Evolutionary conservation across 2,797 vertebrate species (phyloP).

Genomic region (Danio albolineatus): DNA sequence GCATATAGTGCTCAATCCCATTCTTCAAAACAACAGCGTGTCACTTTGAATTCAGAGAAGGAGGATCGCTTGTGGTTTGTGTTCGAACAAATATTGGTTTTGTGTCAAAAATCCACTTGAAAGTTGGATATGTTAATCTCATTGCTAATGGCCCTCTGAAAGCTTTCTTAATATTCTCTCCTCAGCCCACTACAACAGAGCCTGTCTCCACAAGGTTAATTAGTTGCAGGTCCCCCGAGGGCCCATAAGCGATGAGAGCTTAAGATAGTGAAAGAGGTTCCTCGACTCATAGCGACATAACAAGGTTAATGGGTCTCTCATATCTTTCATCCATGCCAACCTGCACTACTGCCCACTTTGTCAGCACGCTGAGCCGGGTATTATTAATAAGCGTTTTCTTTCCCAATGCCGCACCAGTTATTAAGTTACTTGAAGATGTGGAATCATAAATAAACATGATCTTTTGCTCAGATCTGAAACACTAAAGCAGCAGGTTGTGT

Average conservation of each 20-base stretch:
- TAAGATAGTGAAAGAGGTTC: constrained; percentile 77
- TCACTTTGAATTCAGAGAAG: constrained; percentile 70
- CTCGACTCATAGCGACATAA: constrained; percentile 70
- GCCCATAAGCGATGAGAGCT: constrained; percentile 74
- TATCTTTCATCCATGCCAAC: constrained; percentile 66
- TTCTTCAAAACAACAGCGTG: constrained; percentile 31
- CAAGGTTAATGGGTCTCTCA: constrained; percentile 81
- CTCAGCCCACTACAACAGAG: constrained; percentile 72
- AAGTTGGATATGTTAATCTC: constrained; percentile 83
- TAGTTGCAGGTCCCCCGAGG: constrained; percentile 78
- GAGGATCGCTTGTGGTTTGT: constrained; percentile 58
- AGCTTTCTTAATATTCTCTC: constrained; percentile 80
- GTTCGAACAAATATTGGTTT: constrained; percentile 81
- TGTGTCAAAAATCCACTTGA: constrained; percentile 82
- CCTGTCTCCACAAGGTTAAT: constrained; percentile 85
- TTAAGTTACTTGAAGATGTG: background rate
- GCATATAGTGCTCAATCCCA: too few relatives aligned
- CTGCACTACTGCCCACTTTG: constrained; percentile 13
- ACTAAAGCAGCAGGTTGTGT: constrained; percentile 11
- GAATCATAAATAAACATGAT: constrained; percentile 5
- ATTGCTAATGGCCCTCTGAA: constrained; percentile 76
- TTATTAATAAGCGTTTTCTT: constrained; percentile 4
- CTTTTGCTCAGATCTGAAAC: constrained; percentile 1
- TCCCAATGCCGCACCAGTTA: background rate
- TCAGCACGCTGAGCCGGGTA: constrained; percentile 18